Conservation (phyloP, 2,113 vertebrate species). For the Nesoenas mayeri region DNA sequence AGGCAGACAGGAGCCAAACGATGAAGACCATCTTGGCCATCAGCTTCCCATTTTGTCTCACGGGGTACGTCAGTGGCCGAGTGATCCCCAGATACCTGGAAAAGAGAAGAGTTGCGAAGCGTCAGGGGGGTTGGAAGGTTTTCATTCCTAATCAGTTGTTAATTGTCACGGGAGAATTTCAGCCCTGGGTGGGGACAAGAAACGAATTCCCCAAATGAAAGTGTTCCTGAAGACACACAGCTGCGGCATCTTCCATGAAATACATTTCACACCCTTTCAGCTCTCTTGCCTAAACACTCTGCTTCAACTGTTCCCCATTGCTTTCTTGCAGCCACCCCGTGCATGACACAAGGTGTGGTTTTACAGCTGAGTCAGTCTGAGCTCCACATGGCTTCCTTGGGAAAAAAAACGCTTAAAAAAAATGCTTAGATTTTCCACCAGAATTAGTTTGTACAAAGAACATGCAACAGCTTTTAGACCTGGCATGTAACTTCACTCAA, state of each 20-base stretch:
- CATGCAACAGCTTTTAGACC: neutral
- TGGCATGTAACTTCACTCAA: neutral
- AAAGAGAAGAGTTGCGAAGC: neutral
- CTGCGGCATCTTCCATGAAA: neutral
- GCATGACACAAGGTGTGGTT: accelerated
- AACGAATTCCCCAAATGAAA: neutral
- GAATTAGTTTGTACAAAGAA: neutral
- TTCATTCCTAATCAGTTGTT: accelerated
- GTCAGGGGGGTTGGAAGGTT: neutral
- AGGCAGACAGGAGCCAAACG: constrained; percentile 77
- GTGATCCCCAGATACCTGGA: constrained; percentile 77
- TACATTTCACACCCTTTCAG: neutral
- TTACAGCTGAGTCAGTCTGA: neutral
- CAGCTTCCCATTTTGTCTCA: constrained; percentile 74
- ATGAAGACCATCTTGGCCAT: constrained; percentile 80
- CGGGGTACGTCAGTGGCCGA: constrained; percentile 69
- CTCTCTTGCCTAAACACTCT: neutral
- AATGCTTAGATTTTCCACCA: accelerated
- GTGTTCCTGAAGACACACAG: accelerated
- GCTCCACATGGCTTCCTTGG: neutral
- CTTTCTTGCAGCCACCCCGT: neutral
- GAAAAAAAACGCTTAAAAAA: neutral
- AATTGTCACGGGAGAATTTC: neutral
- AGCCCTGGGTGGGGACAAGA: neutral
- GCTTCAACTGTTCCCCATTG: accelerated